Base-by-base conservation (phyloP, 2,888 invertebrate species). In the Agrilus biguttatus region DNA sequence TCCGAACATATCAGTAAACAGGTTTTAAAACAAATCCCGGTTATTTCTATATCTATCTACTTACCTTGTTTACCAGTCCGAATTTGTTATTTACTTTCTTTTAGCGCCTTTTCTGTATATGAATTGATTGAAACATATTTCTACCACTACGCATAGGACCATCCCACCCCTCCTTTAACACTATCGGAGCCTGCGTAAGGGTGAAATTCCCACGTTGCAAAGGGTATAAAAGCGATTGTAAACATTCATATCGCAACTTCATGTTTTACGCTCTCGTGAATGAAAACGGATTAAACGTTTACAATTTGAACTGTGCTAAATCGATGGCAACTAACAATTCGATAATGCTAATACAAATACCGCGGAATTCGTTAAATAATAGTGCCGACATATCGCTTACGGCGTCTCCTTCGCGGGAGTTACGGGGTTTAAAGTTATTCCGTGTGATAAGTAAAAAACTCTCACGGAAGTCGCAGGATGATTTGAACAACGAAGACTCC, bases 391-490 rank as follows among this genome's bases (percentile, higher is more conserved):
- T 71, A 17, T 61, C 64, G 6, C 50, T 60, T 46, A 71, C 75
- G 47, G 67, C 73, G 17, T 75, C 77, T 45, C 69, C 75, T 0
- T 69, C 73, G 4, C 65, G 69, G 47, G 73, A 74, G 51, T 56
- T 64, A 14, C 74, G 77, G 8, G 80, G 80, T 40, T 68, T 78
- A 46, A 70, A 79, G 39, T 69, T 83, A 52, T 74, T 83, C 56
- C 74, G 78, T 49, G 77, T 78, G 23, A 71, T 83, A 48, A 76
- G 77, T 60, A 70, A 74, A 44, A 74, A 76, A 49, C 70, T 83
- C 39, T 72, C 77, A 1, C 68, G 76, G 41, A 67, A 72, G 37
- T 67, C 73, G 44, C 61, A 60, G 10, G 69, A 67, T 42, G 69
- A 71, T 56, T 57, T 69, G 46, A 62, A 65, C 52, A 62, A 61